Conservation (phyloP, 2,113 vertebrate genomes). For the Podocnemis expansa region DNA sequence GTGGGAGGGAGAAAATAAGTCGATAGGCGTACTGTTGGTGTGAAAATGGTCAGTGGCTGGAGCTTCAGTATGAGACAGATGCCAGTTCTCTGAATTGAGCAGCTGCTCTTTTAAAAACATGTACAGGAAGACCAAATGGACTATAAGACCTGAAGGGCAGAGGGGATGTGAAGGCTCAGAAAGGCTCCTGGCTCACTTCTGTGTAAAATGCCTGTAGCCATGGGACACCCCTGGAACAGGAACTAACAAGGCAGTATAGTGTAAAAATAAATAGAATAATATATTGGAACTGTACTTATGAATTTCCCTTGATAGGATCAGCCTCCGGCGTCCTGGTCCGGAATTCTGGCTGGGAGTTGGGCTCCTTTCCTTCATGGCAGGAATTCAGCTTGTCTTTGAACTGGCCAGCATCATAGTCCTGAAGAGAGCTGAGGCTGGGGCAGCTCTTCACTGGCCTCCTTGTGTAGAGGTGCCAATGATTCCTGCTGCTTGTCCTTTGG, state of each 20-base stretch:
- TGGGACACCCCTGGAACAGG: background rate
- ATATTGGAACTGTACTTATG: background rate
- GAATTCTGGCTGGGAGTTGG: background rate
- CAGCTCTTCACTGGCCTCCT: background rate
- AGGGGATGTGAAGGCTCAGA: too few relatives aligned
- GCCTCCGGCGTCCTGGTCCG: background rate
- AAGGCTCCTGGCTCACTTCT: background rate
- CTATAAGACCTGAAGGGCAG: too few relatives aligned
- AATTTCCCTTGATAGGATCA: background rate
- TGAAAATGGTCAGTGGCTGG: background rate
- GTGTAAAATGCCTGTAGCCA: background rate
- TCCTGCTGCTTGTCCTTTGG: background rate
- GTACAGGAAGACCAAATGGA: background rate
- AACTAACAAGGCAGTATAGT: background rate
- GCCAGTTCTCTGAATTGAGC: too few relatives aligned
- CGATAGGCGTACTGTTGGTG: background rate
- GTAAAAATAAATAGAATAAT: background rate
- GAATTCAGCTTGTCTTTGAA: background rate
- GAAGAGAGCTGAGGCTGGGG: background rate
- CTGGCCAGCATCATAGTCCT: background rate
- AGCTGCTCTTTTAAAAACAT: background rate
- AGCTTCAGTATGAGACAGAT: background rate
- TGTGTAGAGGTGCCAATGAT: background rate
- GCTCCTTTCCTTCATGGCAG: background rate
- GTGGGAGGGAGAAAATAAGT: background rate